A percentile compares a stretch with the other conserved stretches of the same genome.
These are phyloP conservation scores for Lontra canadensis DNA, from an alignment of 2,113 vertebrate genomes.

Conservation along the genomic window DNA sequence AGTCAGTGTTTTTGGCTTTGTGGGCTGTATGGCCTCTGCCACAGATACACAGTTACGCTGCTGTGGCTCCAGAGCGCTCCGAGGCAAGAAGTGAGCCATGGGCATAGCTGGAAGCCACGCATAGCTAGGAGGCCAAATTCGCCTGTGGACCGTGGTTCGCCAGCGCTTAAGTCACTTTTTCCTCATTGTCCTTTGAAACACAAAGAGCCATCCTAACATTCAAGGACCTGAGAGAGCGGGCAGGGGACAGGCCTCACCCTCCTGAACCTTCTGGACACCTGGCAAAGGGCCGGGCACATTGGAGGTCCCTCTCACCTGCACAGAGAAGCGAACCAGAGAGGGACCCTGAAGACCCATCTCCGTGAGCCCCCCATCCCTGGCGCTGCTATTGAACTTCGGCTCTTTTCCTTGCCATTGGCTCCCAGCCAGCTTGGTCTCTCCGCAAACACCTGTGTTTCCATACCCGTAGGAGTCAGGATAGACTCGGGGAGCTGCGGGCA, in stretches of 20 bases:
- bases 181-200: background rate
- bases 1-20: rapidly evolving
- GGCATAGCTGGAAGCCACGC: too few relatives aligned
- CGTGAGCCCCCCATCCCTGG: background rate
- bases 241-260: background rate
- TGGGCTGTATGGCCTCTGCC: background rate
- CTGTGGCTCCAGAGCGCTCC: rapidly evolving
- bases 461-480: too few relatives aligned
- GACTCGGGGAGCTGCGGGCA: background rate
- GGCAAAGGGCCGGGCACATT: background rate
- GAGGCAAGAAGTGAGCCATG: rapidly evolving
- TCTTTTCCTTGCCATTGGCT: background rate
- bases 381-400: too few relatives aligned
- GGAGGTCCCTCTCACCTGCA: rapidly evolving
- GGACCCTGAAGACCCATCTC: rapidly evolving
- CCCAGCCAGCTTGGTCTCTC: rapidly evolving
- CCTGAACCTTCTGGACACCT: rapidly evolving
- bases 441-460: background rate
- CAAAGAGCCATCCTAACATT: background rate
- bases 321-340: background rate
- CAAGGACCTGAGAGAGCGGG: background rate
- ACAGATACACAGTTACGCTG: background rate
- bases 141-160: rapidly evolving
- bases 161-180: background rate
- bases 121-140: background rate